Evolutionary conservation across 2,797 vertebrate species (phyloP), one percentile per base, ranked within the genome.

Genomic region (Acanthurus leucopareius): DNA sequence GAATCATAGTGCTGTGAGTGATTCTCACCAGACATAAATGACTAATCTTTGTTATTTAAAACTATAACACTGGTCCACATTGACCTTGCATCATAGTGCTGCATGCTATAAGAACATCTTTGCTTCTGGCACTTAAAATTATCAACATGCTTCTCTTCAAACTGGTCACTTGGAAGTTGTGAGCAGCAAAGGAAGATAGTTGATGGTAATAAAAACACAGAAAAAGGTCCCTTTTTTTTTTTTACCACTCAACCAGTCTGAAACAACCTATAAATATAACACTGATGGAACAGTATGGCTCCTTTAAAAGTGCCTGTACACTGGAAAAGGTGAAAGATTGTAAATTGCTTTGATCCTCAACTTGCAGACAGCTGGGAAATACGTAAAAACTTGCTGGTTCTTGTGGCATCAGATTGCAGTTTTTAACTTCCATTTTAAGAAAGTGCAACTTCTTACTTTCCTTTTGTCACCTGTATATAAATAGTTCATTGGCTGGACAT

Each of bases 151-250:
- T 84, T 77, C 69, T 84, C 61, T 76, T 68, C 58, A 28, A 75
- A 82, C 19, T 25, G 35, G 42, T 65, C 22, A 61, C 58, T 35
- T 51, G 32, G 47, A 65, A 78, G 42, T 54, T 1, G 49, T 35
- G 45, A 35, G 32, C 45, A 57, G 49, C 16, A 52, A 85, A 73
- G 57, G 8, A 78, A 54, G 47, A 61, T 1, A 17, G 57, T 72
- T 3, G 58, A 87, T 53, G 73, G 79, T 91, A 47, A 82, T 73
- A 73, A 62, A 86, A 75, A 73, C 65, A 86, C 51, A 56, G 10
- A 57, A 59, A 73, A 82, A 71, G 54, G 61, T 84, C 90, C 90
- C 87, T 87, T 93, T 88, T 56, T 14, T 87, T 93, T 88, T 56
- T 14, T 0, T 0, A 42, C 25, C 77, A 73, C 44, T 62, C n/a